Evolutionary conservation across 2,888 invertebrate genomes (phyloP), one percentile per base, ranked within the genome.

Genomic region (Sialis lutaria): DNA sequence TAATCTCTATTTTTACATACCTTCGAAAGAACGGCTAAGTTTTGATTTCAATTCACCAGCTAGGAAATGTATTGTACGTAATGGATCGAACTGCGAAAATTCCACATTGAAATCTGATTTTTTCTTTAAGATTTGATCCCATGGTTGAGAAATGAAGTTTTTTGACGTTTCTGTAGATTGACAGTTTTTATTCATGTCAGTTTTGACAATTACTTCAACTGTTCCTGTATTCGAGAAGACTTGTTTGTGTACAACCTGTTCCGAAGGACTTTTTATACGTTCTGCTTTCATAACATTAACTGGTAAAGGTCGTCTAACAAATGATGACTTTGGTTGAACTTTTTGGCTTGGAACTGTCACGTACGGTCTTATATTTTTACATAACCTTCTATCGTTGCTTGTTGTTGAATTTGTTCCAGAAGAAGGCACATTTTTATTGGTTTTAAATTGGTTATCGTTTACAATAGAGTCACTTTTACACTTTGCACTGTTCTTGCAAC

Each of bases 11-110:
- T 22, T 42, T 6, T 39, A 48, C 53, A 55, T 56, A 64, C 64
- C 55, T 50, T 60, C 58, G 12, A 58, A 40, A 48, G 53, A 44
- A 22, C 53, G 50, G 45, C 57, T 54, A 13, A 66, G 47, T 50
- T 62, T 61, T 13, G 54, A 55, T 44, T 62, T 58, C 45, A 66
- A 52, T 51, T 66, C 66, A 49, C 60, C 62, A 3, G 62, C 58
- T 33, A 66, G 53, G 53, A 65, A 65, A 53, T 65, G 65, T 45
- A 66, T 49, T 3, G 64, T 64, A 6, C 64, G 52, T 45, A 66
- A 53, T 1, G 66, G 65, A 54, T 66, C 64, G 8, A 37, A 37
- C 37, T 7, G 6, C 37, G 37, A 5, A 52, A 62, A 64, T 49
- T 55, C 55, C 30, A 56, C 57, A 33, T 57, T 56, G 40, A 53